Conservation (phyloP, 2,797 vertebrate genomes). For the Peromyscus attwateri region DNA sequence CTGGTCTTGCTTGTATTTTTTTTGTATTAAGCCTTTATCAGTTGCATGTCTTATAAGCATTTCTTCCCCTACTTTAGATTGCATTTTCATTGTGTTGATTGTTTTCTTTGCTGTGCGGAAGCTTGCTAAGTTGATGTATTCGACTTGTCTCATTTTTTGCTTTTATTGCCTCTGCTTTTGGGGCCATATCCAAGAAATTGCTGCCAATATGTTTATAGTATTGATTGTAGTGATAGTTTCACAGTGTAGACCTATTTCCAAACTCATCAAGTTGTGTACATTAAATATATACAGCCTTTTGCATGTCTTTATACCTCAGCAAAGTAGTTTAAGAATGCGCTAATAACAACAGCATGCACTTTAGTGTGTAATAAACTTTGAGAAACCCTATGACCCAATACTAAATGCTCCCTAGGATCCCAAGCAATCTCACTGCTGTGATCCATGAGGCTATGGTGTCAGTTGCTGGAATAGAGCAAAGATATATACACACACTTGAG, state of each 20-base stretch:
- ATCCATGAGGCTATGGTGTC: neutral
- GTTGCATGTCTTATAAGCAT: neutral
- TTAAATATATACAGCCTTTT: neutral
- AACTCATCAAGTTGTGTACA: neutral
- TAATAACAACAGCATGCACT: neutral
- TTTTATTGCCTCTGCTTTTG: constrained; percentile 27
- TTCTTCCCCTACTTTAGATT: neutral
- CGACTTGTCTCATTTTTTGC: constrained; percentile 9
- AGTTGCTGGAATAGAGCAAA: neutral
- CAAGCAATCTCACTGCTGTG: neutral
- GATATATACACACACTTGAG: rapidly evolving
- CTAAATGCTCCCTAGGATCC: neutral
- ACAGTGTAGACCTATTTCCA: neutral
- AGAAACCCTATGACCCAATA: neutral
- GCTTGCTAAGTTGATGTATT: neutral
- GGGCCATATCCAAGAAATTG: neutral
- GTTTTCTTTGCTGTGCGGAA: neutral
- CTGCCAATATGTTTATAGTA: constrained; percentile 23
- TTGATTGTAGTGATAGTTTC: constrained; percentile 31
- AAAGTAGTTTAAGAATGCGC: neutral
- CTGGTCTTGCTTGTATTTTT: neutral
- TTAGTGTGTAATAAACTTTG: neutral
- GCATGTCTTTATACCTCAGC: neutral
- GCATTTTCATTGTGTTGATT: neutral
- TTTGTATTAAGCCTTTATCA: constrained; percentile 17